Base-by-base conservation (phyloP, 2,888 invertebrate species). In the Lasioglossum marginatum region DNA sequence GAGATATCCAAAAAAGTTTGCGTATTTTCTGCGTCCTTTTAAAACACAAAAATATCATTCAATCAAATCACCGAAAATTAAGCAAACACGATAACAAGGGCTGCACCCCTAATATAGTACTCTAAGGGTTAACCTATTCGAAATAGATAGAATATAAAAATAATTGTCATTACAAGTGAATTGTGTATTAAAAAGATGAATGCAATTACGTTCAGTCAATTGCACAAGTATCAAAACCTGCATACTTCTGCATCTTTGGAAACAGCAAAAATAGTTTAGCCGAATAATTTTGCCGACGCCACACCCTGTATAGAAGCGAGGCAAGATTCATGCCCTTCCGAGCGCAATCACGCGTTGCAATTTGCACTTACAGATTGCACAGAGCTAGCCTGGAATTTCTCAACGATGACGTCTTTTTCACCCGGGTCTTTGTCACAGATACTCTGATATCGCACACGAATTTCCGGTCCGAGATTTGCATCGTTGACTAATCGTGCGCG, bases 331-430 rank as follows among this genome's bases (percentile, higher is more conserved):
- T 84, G 52, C 72, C 52, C 86, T 12, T 63, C 43, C 70, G 48
- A 31, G 74, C 37, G 57, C 45, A 34, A 40, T 40, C 77, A 70
- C 71, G 19, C 73, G 78, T 87, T 70, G 81, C 84, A 89, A 89
- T 86, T 88, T 86, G 86, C 84, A 85, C 74, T 81, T 82, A 77
- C 84, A 75, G 88, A 88, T 86, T 68, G 86, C 79, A 82, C 77
- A 45, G 16, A n/a, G 37, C 40, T 27, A 34, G 60, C 75, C 45
- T 82, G 63, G 52, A 81, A 81, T 82, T 82, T 89, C 77, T 84
- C 81, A 76, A 23, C 77, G 72, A 71, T 79, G 76, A 79, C 75
- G 82, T 80, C 75, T 82, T 71, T 88, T 48, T 82, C 71, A 16
- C 43, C 66, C 40, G 40, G 40, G 68, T 70, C 81, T 83, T 77